phyloP scores from a whole-genome alignment of 1,140 invertebrate genomes.

The Rhizoglyphus robini region DNA sequence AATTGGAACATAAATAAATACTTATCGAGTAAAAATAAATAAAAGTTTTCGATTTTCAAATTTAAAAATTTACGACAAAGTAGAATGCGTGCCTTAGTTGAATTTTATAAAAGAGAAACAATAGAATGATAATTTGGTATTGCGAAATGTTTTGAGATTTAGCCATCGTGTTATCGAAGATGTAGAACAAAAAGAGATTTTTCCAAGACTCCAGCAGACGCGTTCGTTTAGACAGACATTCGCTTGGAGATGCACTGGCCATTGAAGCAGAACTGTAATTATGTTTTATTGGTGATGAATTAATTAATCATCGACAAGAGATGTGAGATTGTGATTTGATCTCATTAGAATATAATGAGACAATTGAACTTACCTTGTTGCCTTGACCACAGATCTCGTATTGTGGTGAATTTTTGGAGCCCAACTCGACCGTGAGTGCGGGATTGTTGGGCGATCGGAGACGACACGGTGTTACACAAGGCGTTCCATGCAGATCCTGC shows the following conservation, averaged over 20 bases:
- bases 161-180: too few species aligned
- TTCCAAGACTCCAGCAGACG: not conserved
- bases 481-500: constrained; percentile 2
- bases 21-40: too few species aligned
- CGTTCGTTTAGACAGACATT: not conserved
- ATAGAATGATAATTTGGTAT: not conserved
- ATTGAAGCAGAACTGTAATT: constrained; percentile 5
- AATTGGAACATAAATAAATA: too few species aligned
- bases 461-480: constrained; percentile 9
- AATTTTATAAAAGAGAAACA: not conserved
- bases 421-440: not conserved
- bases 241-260: not conserved
- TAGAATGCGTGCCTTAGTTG: too few species aligned
- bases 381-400: constrained; percentile 4
- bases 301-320: not conserved
- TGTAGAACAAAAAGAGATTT: not conserved
- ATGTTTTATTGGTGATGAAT: not conserved
- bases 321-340: not conserved
- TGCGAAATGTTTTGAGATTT: too few species aligned
- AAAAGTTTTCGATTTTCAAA: too few species aligned
- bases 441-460: constrained; percentile 5
- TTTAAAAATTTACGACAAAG: too few species aligned
- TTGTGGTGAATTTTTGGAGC: not conserved
- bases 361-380: constrained; percentile 1
- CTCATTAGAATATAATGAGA: not conserved